Evolutionary conservation across 2,113 vertebrate genomes (phyloP).

Genomic region (Pangasianodon hypophthalmus): DNA sequence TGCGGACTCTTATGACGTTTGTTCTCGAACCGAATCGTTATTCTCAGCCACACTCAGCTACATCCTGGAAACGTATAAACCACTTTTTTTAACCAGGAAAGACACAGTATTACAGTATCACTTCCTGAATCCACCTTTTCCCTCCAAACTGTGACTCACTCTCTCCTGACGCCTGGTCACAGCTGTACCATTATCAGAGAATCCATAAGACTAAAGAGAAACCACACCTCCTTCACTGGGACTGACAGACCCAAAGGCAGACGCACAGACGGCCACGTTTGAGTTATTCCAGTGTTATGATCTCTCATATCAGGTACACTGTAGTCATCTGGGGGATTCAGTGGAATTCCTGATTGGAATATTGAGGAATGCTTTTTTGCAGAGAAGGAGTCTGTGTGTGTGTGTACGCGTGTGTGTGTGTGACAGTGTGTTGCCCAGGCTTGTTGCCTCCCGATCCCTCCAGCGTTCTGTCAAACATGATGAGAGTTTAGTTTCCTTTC

Average conservation of each 20-base stretch:
- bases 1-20: conserved; percentile 47
- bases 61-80: conserved; percentile 43
- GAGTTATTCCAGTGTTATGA: background rate
- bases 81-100: conserved; percentile 42
- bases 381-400: background rate
- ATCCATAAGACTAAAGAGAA: background rate
- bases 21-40: conserved; percentile 12
- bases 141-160: conserved; percentile 54
- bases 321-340: background rate
- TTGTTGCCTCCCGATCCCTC: conserved; percentile 64
- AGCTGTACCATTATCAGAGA: background rate
- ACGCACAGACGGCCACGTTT: background rate
- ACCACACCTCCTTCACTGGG: background rate
- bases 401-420: background rate
- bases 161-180: background rate
- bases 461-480: conserved; percentile 64
- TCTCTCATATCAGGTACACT: background rate
- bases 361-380: background rate
- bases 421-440: conserved; percentile 64
- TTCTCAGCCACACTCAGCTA: conserved; percentile 12
- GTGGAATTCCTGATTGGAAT: background rate
- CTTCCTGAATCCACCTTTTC: conserved; percentile 51
- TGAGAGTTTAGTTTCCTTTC: conserved; percentile 51
- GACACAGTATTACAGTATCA: conserved; percentile 35
- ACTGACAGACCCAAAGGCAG: background rate